Percentiles rank a stretch among this genome's conserved stretches.
These are phyloP conservation scores for Rhinopomastus cyanomelas DNA, from an alignment of 2,113 vertebrate genomes.

Conservation along the genomic window DNA sequence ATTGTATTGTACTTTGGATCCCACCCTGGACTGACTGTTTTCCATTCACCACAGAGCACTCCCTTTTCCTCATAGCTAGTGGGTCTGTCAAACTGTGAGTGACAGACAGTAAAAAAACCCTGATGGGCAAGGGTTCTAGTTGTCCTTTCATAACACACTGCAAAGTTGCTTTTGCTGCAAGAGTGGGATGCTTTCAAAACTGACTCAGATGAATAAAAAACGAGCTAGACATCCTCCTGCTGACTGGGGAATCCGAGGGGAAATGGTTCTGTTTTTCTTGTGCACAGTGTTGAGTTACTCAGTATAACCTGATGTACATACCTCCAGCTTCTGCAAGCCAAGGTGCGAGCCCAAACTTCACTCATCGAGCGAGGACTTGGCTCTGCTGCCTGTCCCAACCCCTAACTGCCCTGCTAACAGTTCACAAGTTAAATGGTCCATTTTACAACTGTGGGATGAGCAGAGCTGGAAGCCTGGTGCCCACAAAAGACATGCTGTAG, in stretches of 20 bases:
- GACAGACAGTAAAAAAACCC: background rate
- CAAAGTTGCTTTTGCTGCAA: background rate
- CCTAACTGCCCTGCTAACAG: background rate
- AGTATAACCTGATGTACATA: background rate
- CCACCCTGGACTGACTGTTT: constrained; percentile 5
- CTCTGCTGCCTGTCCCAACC: background rate
- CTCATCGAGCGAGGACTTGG: background rate
- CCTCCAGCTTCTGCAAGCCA: constrained; percentile 15
- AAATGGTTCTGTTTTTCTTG: constrained; percentile 32
- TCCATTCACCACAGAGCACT: background rate
- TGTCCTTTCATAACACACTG: background rate
- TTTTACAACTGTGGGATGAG: background rate
- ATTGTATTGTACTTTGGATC: constrained; percentile 7
- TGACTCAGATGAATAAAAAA: constrained; percentile 37
- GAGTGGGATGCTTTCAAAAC: constrained; percentile 27
- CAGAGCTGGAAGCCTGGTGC: background rate
- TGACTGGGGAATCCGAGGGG: background rate
- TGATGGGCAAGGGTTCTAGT: background rate
- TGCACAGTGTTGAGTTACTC: background rate
- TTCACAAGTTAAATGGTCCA: background rate
- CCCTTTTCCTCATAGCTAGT: background rate
- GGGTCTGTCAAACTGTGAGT: background rate
- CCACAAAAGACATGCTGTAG: background rate
- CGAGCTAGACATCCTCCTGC: constrained; percentile 20
- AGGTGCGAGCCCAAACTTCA: background rate